These are phyloP conservation scores for Drosophila tripunctata DNA, from an alignment of 2,888 invertebrate species.

Conservation along the genomic window DNA sequence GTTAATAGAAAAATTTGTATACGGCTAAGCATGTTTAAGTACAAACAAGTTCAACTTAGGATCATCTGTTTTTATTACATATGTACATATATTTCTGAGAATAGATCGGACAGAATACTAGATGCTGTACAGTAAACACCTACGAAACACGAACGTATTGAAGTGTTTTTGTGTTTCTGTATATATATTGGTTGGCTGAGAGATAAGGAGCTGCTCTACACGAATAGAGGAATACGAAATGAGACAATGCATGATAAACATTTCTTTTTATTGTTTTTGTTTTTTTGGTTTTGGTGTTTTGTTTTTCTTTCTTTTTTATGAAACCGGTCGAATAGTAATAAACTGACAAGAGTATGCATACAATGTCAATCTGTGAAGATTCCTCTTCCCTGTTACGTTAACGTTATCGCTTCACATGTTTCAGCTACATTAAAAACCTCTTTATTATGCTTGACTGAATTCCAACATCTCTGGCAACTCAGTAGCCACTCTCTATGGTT, in stretches of 20 bases:
- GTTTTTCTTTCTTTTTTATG: constrained; percentile 2
- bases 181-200: not conserved
- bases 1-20: not conserved
- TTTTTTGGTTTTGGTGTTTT: not conserved
- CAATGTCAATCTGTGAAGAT: constrained; percentile 11
- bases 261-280: constrained; percentile 15
- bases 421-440: constrained; percentile 16
- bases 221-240: constrained; percentile 9
- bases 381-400: constrained; percentile 20
- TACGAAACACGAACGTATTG: too few relatives aligned
- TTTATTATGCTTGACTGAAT: constrained; percentile 18
- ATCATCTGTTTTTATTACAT: constrained; percentile 4
- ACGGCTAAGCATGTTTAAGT: not conserved
- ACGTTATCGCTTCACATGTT: constrained; percentile 27
- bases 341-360: constrained; percentile 31
- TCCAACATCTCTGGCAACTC: not conserved
- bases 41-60: constrained; percentile 8
- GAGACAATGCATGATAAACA: constrained; percentile 8
- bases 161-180: not conserved
- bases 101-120: not conserved
- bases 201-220: not conserved
- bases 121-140: constrained; percentile 2
- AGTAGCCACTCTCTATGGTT: not conserved
- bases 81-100: not conserved
- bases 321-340: constrained; percentile 45